Percentiles rank a stretch among this genome's conserved stretches.
Evolutionary conservation across 1,140 invertebrate species (phyloP).

Genomic region (Drosophila cardini): DNA sequence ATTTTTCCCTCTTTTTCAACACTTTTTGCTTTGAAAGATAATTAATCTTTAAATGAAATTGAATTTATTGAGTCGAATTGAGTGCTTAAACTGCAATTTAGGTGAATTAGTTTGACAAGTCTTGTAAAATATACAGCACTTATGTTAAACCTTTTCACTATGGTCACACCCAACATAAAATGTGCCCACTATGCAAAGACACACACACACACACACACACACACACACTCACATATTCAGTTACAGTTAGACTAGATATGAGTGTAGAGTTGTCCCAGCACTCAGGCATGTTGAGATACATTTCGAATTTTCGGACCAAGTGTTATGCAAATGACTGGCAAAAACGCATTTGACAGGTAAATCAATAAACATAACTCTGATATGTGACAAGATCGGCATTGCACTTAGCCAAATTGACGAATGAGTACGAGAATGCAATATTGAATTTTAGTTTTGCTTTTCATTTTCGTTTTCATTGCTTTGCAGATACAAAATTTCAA

Average conservation of each 20-base stretch:
- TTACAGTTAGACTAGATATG: constrained; percentile 4
- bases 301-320: constrained; percentile 31
- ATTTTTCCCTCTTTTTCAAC: too few relatives aligned
- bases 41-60: not conserved
- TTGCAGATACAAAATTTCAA: constrained; percentile 46
- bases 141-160: constrained; percentile 32
- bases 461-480: constrained; percentile 16
- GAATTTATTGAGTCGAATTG: constrained; percentile 8
- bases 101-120: not conserved
- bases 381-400: constrained; percentile 52
- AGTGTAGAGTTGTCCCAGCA: constrained; percentile 27
- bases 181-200: constrained; percentile 35
- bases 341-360: constrained; percentile 64
- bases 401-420: constrained; percentile 46
- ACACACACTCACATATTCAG: not conserved
- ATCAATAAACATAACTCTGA: constrained; percentile 73
- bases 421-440: constrained; percentile 24
- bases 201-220: constrained; percentile 5
- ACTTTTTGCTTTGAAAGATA: not conserved
- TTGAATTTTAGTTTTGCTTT: too few relatives aligned
- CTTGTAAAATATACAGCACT: not conserved
- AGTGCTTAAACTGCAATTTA: not conserved
- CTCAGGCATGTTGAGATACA: constrained; percentile 16
- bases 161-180: constrained; percentile 23
- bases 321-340: constrained; percentile 64